Evolutionary conservation across 2,888 invertebrate species (phyloP).

Genomic region (Melipona beecheii): DNA sequence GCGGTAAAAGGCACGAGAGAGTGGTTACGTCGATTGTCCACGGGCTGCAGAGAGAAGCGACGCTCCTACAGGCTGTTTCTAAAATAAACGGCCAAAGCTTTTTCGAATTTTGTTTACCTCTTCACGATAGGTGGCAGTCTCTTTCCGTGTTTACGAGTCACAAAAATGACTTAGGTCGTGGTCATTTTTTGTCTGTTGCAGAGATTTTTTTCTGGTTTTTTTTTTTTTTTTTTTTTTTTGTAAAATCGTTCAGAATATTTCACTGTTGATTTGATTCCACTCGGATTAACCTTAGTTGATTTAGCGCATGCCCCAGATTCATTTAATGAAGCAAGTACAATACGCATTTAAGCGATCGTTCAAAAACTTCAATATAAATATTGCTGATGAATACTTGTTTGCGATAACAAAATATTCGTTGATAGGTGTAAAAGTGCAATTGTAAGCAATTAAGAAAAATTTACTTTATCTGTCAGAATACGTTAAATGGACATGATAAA

Average conservation of each 20-base stretch:
- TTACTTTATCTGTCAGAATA: not conserved
- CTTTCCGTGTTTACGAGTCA: not conserved
- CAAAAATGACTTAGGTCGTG: not conserved
- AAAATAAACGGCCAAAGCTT: constrained; percentile 43
- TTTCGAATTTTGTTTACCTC: constrained; percentile 20
- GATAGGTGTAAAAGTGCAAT: not conserved
- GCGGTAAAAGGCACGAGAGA: constrained; percentile 57
- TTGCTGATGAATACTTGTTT: not conserved
- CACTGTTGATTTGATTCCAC: not conserved
- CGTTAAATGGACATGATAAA: not conserved
- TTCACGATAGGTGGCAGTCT: constrained; percentile 3
- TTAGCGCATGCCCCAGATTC: not conserved
- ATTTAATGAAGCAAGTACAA: not conserved
- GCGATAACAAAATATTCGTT: not conserved
- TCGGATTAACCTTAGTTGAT: not conserved
- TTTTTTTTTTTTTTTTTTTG: not conserved
- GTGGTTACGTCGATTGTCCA: constrained; percentile 65
- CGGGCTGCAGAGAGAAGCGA: constrained; percentile 53
- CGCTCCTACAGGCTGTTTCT: constrained; percentile 50
- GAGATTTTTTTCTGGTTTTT: not conserved
- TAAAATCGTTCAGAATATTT: not conserved
- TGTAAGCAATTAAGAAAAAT: not conserved
- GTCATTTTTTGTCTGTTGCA: not conserved
- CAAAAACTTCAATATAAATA: not conserved
- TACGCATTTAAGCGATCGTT: not conserved